Conservation (phyloP, 2,113 vertebrate species). For the Spheniscus mendiculus region DNA sequence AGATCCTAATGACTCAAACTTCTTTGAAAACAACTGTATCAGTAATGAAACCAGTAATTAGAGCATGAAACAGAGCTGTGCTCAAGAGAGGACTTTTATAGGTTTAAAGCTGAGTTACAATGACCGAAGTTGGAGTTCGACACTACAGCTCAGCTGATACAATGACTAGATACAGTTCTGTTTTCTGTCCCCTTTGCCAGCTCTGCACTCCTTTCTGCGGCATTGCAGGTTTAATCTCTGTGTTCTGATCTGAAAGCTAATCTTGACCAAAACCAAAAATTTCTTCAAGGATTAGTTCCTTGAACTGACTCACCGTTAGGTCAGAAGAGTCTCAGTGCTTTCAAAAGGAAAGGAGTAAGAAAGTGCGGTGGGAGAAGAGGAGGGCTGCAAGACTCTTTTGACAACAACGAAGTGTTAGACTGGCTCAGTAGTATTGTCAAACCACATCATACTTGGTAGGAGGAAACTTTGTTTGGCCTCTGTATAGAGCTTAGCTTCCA, state of each 20-base stretch:
- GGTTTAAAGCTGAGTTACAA: neutral
- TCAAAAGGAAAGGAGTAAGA: neutral
- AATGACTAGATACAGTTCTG: neutral
- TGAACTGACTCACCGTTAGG: neutral
- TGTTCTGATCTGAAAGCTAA: neutral
- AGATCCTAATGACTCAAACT: neutral
- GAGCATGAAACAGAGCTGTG: neutral
- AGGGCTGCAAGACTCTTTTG: neutral
- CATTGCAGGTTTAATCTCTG: neutral
- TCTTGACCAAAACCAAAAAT: neutral
- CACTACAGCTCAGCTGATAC: neutral
- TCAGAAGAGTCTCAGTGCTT: neutral
- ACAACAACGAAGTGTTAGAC: neutral
- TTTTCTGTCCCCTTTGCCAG: neutral
- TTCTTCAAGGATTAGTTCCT: neutral
- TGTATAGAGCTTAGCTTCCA: neutral
- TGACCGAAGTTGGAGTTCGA: neutral
- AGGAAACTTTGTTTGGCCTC: neutral
- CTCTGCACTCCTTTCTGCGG: fast-evolving
- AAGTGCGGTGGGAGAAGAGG: neutral
- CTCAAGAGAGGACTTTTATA: neutral
- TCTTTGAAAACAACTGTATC: neutral
- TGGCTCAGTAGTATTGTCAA: neutral
- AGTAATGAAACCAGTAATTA: neutral
- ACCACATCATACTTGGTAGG: neutral